Base-by-base conservation (phyloP, 2,888 invertebrate species). In the Schizaphis graminum region DNA sequence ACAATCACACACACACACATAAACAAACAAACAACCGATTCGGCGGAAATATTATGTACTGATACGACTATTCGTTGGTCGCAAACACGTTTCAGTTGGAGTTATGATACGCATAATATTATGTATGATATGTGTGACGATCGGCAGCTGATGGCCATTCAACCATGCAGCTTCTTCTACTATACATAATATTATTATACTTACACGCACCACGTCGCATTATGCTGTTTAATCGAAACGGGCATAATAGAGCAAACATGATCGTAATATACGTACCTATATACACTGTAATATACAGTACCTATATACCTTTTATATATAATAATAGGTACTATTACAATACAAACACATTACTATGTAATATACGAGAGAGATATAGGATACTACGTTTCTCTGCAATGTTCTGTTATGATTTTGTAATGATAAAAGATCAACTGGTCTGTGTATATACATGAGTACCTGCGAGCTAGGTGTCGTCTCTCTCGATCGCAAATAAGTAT, bases 211-310 rank as follows among this genome's bases (percentile, higher is more conserved):
- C 77, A 21, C 77, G 35, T 41, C 35, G 77, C 35, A 35, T 35
- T 77, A 77, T 24, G 44, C n/a, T 86, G 26, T 87, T 91, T 47
- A 86, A 87, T 92, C 21, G 47, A 91, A 47, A 86, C 24, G 44
- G 56, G n/a, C 86, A 92, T 61, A 92, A 61, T 87, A 61, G 87
- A 87, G 67, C n/a, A 87, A 91, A 91, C 28, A 77, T 35, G 77
- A 77, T 77, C 35, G 77, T 77, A 44, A 88, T 53, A 88, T 28
- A 91, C 53, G 35, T 11, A 49, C 49, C 2, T 49, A 53, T 21
- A 2, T 90, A n/a, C 8, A 90, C 7, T 41, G 28, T 53, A 21
- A 1, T 13, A 13, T 88, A 89, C 24, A 77, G 77, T 35, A 35
- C 77, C 35, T 35, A 77, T 35, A 77, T 77, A 77, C 35, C 77